phyloP scores from a whole-genome alignment of 2,113 vertebrate species.

The Okapia johnstoni region DNA sequence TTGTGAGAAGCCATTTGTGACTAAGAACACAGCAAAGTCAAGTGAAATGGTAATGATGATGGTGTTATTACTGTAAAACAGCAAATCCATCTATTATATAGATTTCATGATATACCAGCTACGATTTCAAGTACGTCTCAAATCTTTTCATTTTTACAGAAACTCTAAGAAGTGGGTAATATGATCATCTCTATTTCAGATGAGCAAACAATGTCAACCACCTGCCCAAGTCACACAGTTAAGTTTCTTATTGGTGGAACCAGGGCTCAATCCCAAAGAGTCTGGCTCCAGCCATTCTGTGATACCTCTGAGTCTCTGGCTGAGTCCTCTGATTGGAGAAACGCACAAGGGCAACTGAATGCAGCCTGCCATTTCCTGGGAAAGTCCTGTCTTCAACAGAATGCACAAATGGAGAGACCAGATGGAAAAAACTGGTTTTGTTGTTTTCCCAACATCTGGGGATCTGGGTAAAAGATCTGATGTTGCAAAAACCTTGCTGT shows the following conservation, averaged over 20 bases:
- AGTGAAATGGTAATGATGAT: background rate
- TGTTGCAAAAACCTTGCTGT: background rate
- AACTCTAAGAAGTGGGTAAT: background rate
- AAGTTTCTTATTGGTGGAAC: background rate
- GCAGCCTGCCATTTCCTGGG: background rate
- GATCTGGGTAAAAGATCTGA: background rate
- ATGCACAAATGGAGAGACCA: background rate
- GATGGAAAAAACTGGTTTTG: background rate
- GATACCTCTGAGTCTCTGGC: background rate
- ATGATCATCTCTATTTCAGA: background rate
- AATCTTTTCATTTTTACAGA: background rate
- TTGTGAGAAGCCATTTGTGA: background rate
- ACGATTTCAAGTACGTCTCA: background rate
- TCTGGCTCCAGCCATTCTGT: background rate
- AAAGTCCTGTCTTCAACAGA: background rate
- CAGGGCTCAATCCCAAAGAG: background rate
- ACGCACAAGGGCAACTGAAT: background rate
- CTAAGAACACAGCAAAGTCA: background rate
- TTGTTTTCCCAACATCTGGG: background rate
- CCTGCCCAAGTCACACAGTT: background rate
- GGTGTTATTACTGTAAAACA: accelerated
- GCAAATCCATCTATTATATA: accelerated
- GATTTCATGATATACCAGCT: background rate
- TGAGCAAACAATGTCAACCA: background rate
- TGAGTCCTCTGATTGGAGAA: background rate